Evolutionary conservation across 2,888 invertebrate genomes (phyloP).

Genomic region (Germaria angustata): DNA sequence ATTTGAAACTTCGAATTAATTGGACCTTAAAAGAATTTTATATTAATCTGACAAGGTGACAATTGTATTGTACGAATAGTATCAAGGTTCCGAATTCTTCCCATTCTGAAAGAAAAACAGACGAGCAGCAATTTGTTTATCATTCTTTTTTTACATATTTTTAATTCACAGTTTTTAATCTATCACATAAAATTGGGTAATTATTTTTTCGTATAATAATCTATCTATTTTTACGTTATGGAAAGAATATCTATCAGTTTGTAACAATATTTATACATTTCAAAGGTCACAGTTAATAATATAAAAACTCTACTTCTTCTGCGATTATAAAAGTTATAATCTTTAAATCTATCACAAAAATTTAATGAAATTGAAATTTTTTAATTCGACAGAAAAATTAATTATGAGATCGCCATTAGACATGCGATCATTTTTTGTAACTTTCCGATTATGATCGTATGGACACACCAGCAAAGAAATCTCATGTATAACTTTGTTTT

Average conservation of each 20-base stretch:
- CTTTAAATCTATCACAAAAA: neutral
- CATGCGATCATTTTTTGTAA: neutral
- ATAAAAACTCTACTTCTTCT: neutral
- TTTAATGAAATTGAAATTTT: neutral
- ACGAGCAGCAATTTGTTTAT: neutral
- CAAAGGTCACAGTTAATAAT: neutral
- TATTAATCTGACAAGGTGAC: constrained; percentile 63
- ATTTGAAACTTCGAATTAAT: constrained; percentile 4
- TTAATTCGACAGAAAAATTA: neutral
- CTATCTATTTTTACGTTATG: too few species aligned
- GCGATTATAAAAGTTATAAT: neutral
- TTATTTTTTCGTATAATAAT: neutral
- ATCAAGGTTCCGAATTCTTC: constrained; percentile 45
- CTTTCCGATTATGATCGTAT: neutral
- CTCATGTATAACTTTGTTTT: too few species aligned
- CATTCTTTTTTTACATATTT: neutral
- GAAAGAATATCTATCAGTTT: neutral
- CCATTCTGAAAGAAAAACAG: too few species aligned
- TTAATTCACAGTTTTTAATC: constrained; percentile 26
- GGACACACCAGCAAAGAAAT: neutral
- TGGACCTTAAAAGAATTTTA: constrained; percentile 10
- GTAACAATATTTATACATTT: neutral
- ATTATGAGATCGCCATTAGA: neutral
- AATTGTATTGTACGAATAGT: neutral
- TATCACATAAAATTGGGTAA: constrained; percentile 26